Evolutionary conservation across 2,888 invertebrate genomes (phyloP).

Genomic region (Phytoseiulus persimilis): DNA sequence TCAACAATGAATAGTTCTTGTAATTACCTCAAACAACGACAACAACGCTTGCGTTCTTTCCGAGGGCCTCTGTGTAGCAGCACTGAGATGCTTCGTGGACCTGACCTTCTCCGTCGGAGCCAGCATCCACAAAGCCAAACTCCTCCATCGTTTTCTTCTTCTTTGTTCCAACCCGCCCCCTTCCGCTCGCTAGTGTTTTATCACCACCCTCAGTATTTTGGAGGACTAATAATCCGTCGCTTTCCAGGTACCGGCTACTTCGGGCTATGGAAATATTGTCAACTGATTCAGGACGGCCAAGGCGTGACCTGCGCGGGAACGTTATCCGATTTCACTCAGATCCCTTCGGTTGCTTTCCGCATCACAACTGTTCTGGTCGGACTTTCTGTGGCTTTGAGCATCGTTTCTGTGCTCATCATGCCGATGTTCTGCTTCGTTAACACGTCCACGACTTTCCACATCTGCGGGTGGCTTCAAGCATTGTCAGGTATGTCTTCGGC

Average conservation of each 20-base stretch:
- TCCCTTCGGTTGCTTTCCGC: constrained; percentile 72
- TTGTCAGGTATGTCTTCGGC: constrained; percentile 67
- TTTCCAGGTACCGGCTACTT: constrained; percentile 81
- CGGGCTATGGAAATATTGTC: constrained; percentile 83
- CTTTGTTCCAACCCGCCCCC: neutral
- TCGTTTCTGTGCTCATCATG: constrained; percentile 76
- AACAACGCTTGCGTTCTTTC: neutral
- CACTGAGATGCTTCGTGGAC: neutral
- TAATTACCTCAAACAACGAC: neutral
- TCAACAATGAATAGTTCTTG: neutral
- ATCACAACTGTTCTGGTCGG: constrained; percentile 81
- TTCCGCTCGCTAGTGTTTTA: neutral
- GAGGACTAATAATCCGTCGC: constrained; percentile 42
- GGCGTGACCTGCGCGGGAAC: constrained; percentile 72
- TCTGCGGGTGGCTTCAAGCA: constrained; percentile 92
- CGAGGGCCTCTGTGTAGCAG: neutral
- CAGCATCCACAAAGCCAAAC: neutral
- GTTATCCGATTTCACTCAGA: constrained; percentile 70
- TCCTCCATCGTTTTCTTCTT: neutral
- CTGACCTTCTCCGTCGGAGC: neutral
- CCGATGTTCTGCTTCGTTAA: constrained; percentile 85
- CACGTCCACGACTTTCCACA: constrained; percentile 79
- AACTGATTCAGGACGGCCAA: constrained; percentile 61
- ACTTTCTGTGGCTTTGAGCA: constrained; percentile 70
- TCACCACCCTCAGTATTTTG: constrained; percentile 47